Evolutionary conservation across 2,888 invertebrate species (phyloP).

Genomic region (Zaprionus lineosus): DNA sequence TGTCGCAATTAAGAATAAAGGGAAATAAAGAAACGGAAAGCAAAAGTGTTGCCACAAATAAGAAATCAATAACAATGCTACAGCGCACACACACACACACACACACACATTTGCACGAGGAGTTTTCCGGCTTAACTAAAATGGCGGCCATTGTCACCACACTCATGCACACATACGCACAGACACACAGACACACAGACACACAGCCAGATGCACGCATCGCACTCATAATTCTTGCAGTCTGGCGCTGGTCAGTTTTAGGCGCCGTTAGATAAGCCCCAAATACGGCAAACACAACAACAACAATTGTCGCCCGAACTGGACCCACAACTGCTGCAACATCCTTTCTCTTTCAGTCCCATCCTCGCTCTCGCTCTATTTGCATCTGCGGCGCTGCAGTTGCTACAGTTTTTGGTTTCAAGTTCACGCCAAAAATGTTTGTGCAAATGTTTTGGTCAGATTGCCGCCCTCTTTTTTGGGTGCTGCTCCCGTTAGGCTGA

Average conservation of each 20-base stretch:
- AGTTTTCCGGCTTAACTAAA: conserved; percentile 50
- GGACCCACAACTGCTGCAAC: conserved; percentile 3
- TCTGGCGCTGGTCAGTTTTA: conserved; percentile 71
- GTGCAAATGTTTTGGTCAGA: conserved; percentile 36
- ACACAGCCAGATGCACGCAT: conserved; percentile 16
- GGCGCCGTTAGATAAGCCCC: conserved; percentile 68
- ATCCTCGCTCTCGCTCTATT: not conserved
- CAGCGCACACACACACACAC: conserved; percentile 41
- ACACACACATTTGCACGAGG: conserved; percentile 16
- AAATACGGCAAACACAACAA: too few species aligned
- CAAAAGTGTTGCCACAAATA: conserved; percentile 52
- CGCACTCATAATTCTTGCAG: conserved; percentile 72
- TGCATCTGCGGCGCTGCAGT: conserved; percentile 34
- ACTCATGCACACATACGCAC: conserved; percentile 27
- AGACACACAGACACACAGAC: conserved; percentile 5
- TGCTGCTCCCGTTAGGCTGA: conserved; percentile 27
- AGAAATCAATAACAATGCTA: conserved; percentile 55
- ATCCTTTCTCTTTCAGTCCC: conserved; percentile 19
- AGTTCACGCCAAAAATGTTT: conserved; percentile 67
- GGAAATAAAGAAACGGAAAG: conserved; percentile 35
- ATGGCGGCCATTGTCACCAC: conserved; percentile 78
- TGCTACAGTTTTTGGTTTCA: conserved; percentile 66
- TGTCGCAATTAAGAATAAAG: conserved; percentile 65
- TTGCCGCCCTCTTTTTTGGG: conserved; percentile 19
- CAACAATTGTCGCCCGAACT: conserved; percentile 11